A percentile compares a stretch with the other conserved stretches of the same genome.
These are phyloP conservation scores for Chaetodon trifascialis DNA, from an alignment of 2,113 vertebrate genomes.

Conservation along the genomic window DNA sequence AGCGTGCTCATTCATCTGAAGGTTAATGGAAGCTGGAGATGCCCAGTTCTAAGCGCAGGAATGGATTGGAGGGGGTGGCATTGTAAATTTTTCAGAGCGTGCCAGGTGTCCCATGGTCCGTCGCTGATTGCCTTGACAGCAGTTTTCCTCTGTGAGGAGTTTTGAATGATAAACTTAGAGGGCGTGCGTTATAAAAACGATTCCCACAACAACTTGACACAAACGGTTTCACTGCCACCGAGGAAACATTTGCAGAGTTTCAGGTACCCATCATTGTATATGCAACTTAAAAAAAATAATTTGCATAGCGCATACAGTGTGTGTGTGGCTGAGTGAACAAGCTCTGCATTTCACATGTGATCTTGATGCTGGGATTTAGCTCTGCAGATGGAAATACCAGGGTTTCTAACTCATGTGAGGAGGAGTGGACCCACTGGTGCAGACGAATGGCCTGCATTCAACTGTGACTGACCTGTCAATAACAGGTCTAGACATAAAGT, in stretches of 20 bases:
- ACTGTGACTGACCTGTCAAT: constrained; percentile 52
- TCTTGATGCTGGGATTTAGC: constrained; percentile 29
- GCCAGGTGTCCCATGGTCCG: constrained; percentile 42
- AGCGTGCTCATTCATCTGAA: constrained; percentile 41
- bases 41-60: constrained; percentile 28
- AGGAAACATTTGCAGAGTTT: constrained; percentile 28
- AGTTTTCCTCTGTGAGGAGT: constrained; percentile 47
- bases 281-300: neutral
- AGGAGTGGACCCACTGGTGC: constrained; percentile 54
- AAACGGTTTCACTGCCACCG: neutral
- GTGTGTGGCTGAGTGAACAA: constrained; percentile 2
- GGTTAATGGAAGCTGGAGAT: constrained; percentile 62
- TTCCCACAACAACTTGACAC: constrained; percentile 29
- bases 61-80: constrained; percentile 5
- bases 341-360: constrained; percentile 44
- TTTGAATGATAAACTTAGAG: constrained; percentile 32
- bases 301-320: neutral
- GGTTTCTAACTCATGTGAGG: constrained; percentile 42
- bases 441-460: constrained; percentile 60
- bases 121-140: constrained; percentile 55
- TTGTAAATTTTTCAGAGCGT: constrained; percentile 55
- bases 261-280: neutral
- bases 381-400: neutral
- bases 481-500: constrained; percentile 48
- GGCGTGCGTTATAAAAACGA: constrained; percentile 14